Percentiles rank a stretch among this genome's conserved stretches.
Conservation (phyloP, 2,888 invertebrate genomes). For the Acanthococcus lagerstroemiae region DNA sequence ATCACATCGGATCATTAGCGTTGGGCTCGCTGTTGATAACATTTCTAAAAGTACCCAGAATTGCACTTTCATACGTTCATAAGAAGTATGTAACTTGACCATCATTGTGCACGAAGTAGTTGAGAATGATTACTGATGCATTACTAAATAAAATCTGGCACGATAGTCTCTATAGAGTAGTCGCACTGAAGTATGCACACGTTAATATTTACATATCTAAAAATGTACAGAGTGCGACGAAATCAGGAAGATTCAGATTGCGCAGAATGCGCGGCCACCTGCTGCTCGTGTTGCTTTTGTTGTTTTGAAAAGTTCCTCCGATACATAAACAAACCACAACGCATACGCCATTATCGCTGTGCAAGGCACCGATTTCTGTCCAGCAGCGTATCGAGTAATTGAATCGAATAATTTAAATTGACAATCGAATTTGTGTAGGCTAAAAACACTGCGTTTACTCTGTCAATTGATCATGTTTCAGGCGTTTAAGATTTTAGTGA, state of each 20-base stretch:
- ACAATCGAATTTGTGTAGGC: background rate
- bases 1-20: slow-evolving; percentile 89
- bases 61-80: slow-evolving; percentile 80
- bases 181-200: too few relatives aligned
- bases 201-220: background rate
- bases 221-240: slow-evolving; percentile 14
- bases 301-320: slow-evolving; percentile 84
- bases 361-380: slow-evolving; percentile 80
- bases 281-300: slow-evolving; percentile 70
- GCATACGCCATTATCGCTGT: slow-evolving; percentile 91
- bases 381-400: slow-evolving; percentile 75
- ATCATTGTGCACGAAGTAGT: background rate
- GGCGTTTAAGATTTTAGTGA: slow-evolving; percentile 77
- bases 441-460: background rate
- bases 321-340: slow-evolving; percentile 74
- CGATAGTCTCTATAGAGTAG: too few relatives aligned
- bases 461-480: too few relatives aligned
- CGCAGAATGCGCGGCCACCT: slow-evolving; percentile 50
- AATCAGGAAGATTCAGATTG: slow-evolving; percentile 20
- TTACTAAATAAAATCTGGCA: too few relatives aligned
- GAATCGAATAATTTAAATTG: background rate
- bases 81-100: slow-evolving; percentile 56
- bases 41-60: slow-evolving; percentile 78
- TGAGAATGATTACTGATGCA: too few relatives aligned
- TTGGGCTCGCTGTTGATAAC: slow-evolving; percentile 91